These are phyloP conservation scores for Allygus modestus DNA, from an alignment of 2,888 invertebrate species.

Conservation along the genomic window DNA sequence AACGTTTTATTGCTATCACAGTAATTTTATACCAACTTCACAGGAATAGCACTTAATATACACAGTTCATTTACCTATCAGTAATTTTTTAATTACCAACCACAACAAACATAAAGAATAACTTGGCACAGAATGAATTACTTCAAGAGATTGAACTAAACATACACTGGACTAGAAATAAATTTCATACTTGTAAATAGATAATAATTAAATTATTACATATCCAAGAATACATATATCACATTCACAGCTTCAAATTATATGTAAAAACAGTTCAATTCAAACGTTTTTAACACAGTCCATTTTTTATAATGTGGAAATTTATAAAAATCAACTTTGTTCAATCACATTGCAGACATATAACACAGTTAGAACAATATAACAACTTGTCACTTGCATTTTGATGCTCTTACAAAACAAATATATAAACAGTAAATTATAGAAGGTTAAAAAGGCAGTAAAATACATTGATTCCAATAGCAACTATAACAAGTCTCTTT, in stretches of 20 bases:
- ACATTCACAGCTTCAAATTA: background rate
- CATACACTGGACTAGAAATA: background rate
- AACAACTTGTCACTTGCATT: background rate
- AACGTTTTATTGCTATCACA: conserved; percentile 33
- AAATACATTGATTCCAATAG: no score
- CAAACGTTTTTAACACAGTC: no score
- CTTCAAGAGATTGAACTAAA: background rate
- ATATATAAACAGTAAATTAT: background rate
- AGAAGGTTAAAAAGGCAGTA: no score
- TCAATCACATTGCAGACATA: background rate
- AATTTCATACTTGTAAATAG: background rate
- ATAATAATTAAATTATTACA: background rate
- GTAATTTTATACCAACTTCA: background rate
- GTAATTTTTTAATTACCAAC: background rate
- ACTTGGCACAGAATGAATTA: conserved; percentile 2
- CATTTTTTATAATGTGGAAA: no score
- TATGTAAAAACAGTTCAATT: background rate
- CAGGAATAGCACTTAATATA: background rate
- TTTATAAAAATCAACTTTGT: no score
- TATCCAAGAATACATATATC: background rate
- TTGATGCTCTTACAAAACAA: no score
- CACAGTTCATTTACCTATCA: background rate
- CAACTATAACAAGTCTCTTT: no score
- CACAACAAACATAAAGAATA: background rate
- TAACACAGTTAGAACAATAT: background rate